A percentile compares a stretch with the other conserved stretches of the same genome.
Evolutionary conservation across 2,797 vertebrate genomes (phyloP).

Genomic region (Rhinatrema bivittatum): DNA sequence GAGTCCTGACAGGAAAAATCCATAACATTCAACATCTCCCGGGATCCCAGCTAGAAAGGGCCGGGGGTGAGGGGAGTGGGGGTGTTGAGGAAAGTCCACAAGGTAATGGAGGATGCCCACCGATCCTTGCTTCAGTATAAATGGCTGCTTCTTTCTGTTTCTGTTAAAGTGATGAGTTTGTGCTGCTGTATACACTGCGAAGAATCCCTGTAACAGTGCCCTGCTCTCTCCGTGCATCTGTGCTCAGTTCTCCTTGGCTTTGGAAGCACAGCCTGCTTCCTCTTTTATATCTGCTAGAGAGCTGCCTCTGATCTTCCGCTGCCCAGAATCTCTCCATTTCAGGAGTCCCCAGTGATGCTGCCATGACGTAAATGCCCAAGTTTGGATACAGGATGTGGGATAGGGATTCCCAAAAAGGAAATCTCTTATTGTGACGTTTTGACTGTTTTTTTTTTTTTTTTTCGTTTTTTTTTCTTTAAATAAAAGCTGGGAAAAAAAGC

Average conservation of each 20-base stretch:
- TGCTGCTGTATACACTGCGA: no score
- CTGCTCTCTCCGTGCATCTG: conserved; percentile 3
- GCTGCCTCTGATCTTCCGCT: conserved; percentile 79
- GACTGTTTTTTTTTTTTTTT: conserved; percentile 48
- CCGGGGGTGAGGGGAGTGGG: background rate
- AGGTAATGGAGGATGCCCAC: background rate
- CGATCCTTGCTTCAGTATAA: no score
- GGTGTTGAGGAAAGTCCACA: background rate
- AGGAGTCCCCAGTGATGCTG: conserved; percentile 86
- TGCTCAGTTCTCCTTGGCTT: conserved; percentile 63
- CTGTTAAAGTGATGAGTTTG: no score
- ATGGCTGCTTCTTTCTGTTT: no score
- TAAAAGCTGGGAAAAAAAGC: background rate
- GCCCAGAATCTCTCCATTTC: conserved; percentile 95
- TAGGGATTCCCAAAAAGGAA: conserved; percentile 80
- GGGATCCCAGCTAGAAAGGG: background rate
- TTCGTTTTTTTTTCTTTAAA: background rate
- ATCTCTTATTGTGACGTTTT: conserved; percentile 75
- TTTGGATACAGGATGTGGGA: conserved; percentile 95
- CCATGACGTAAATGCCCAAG: conserved; percentile 95
- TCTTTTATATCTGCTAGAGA: conserved; percentile 81
- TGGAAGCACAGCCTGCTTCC: conserved; percentile 61
- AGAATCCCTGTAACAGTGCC: no score
- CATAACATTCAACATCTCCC: conserved; percentile 82
- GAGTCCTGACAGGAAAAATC: conserved; percentile 84